Conservation (phyloP, 2,797 vertebrate genomes). For the Calcarius lapponicus region DNA sequence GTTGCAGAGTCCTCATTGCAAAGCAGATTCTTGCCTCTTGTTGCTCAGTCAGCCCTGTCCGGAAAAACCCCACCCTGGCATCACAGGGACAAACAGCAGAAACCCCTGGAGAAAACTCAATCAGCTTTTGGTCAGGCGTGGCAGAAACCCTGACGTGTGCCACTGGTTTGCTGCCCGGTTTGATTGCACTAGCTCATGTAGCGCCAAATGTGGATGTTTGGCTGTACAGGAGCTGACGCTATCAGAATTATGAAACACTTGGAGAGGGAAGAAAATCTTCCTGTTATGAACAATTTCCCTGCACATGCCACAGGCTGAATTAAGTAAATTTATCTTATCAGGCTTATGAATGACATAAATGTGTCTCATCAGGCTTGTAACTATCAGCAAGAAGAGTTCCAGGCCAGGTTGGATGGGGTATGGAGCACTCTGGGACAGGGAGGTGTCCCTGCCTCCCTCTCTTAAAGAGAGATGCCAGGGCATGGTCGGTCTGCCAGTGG, state of each 20-base stretch:
- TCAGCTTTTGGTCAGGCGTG: too few species aligned
- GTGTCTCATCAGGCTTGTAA: too few species aligned
- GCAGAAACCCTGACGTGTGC: too few species aligned
- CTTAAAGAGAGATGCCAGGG: constrained; percentile 43
- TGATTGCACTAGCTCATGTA: too few species aligned
- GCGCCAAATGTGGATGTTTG: too few species aligned
- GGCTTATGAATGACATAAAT: too few species aligned
- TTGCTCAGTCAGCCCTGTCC: background rate
- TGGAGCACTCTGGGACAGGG: too few species aligned
- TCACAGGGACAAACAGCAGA: too few species aligned
- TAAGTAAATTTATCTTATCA: background rate
- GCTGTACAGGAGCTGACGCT: background rate
- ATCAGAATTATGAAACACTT: background rate
- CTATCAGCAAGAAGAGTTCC: too few species aligned
- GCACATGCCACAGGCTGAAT: fast-evolving
- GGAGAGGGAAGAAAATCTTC: background rate
- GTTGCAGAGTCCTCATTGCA: background rate
- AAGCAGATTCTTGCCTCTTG: background rate
- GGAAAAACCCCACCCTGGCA: background rate
- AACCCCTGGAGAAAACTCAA: background rate
- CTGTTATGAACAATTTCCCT: background rate
- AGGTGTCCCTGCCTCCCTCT: too few species aligned
- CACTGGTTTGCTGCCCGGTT: too few species aligned
- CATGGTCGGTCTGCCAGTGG: constrained; percentile 16
- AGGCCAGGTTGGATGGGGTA: too few species aligned